These are phyloP conservation scores for Copidosoma aretas DNA, from an alignment of 2,888 invertebrate species.

Conservation along the genomic window DNA sequence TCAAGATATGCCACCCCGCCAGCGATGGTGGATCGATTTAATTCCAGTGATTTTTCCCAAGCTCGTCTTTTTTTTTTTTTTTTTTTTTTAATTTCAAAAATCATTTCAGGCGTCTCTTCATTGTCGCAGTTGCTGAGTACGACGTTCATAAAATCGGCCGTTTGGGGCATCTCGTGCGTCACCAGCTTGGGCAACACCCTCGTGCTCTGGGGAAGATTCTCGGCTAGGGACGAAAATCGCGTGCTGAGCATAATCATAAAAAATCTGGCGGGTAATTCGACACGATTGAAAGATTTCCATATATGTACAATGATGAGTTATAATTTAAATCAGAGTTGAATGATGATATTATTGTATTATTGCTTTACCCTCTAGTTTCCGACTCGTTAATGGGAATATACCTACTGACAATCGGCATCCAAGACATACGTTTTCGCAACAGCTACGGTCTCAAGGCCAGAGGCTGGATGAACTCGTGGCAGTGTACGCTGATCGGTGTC, in stretches of 20 bases:
- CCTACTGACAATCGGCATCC: constrained; percentile 68
- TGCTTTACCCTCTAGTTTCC: constrained; percentile 62
- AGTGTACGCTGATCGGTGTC: constrained; percentile 70
- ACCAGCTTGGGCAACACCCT: constrained; percentile 70
- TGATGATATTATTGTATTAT: background rate
- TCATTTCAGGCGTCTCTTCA: constrained; percentile 66
- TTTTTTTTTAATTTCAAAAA: background rate
- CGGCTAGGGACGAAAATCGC: constrained; percentile 69
- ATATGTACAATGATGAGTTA: background rate
- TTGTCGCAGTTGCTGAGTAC: constrained; percentile 68
- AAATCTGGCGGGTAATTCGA: constrained; percentile 68
- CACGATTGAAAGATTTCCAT: background rate
- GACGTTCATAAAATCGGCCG: constrained; percentile 66
- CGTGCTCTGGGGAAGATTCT: constrained; percentile 70
- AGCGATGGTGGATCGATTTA: constrained; percentile 70
- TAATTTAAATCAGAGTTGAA: background rate
- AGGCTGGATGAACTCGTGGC: constrained; percentile 72
- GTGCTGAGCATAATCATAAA: constrained; percentile 71
- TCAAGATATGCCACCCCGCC: constrained; percentile 67
- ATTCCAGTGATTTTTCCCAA: no score
- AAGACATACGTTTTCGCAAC: constrained; percentile 68
- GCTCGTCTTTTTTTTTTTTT: constrained; percentile 7
- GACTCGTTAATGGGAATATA: constrained; percentile 76
- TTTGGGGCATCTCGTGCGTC: constrained; percentile 70
- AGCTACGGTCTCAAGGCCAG: constrained; percentile 68